Evolutionary conservation across 2,888 invertebrate species (phyloP), one percentile per base, ranked within the genome.

Genomic region (Drosophila mercatorum): DNA sequence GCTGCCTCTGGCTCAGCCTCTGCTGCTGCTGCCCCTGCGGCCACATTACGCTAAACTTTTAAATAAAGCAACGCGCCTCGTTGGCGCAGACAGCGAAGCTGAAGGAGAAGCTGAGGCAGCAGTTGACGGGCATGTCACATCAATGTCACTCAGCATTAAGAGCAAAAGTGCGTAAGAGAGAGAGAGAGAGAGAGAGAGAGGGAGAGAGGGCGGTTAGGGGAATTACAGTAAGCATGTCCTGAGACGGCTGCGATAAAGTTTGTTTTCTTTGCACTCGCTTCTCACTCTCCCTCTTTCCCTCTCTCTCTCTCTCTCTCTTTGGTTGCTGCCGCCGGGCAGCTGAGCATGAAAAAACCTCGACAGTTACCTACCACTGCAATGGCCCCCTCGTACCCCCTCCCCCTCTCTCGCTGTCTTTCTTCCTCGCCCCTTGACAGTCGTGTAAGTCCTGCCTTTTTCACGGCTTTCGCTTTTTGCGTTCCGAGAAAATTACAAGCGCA

Each of bases 111-210:
- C 14, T 44, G 57, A 6, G 5, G 57, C 11, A 14, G 68, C 26
- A 56, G 87, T 82, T 84, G 84, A 84, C 82, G 87, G 81, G 78
- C 87, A 80, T 84, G 90, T 86, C 88, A 87, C 88, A 90, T 89
- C 89, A 90, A 87, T 89, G 88, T 89, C 88, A 89, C 90, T 88
- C 90, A 88, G 88, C 90, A 88, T 88, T 88, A 90, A 85, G 77
- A 65, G 62, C 71, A 56, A 67, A 74, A 68, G 64, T 64, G 68
- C 64, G 61, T 52, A 47, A 34, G n/a, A 26, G 40, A 17, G 38
- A n/a, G 17, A 12, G 8, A 11, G 47, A 43, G 65, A 11, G 62
- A 43, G 11, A 14, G 22, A 2, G 38, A 22, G 41, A 10, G 0
- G n/a, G 36, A 0, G 53, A 17, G 36, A 0, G 53, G 14, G 41